Base-by-base conservation (phyloP, 2,888 invertebrate genomes). In the Brenthis daphne region DNA sequence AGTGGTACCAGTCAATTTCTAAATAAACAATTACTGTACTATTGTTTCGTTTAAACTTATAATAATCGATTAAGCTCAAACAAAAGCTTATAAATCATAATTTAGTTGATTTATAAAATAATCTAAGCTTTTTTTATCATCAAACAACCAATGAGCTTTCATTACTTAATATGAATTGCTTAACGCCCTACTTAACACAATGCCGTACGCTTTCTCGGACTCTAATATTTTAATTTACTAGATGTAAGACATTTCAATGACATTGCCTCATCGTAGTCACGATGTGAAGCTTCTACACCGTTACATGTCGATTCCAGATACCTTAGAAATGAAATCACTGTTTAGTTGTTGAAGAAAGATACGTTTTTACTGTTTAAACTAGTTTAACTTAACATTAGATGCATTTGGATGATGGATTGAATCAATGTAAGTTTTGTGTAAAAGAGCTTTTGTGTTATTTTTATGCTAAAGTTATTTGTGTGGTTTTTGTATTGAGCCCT, bases 241-340 rank as follows among this genome's bases (percentile, higher is more conserved):
- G n/a, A 63, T 51, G 63, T 54, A 24, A 65, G 51, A 65, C 70
- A 58, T 66, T 72, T 70, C 70, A 70, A 70, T 68, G 63, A 68
- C 63, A 57, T 74, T 72, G 69, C 72, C 53, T 72, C 73, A 72
- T 60, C 58, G 6, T 6, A 65, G 74, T 74, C 75, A 75, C 75
- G 75, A 75, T 47, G 60, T 50, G 60, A 61, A 43, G 54, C 64
- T 50, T 65, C 66, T 67, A 51, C 47, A 69, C 75, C 74, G 74
- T 75, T 71, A 75, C 63, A 73, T 57, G 71, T 68, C 66, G 66
- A 74, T 65, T 74, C 61, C 54, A 68, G 53, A 68, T 69, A 68
- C 67, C 58, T 65, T 64, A 63, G 50, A 58, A 67, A 63, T 65
- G 48, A 63, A 65, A 67, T 64, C 64, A 67, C 47, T 24, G 11